Percentiles rank a stretch among this genome's conserved stretches.
phyloP scores from a whole-genome alignment of 1,140 invertebrate species.

The Drosophila ironensis region DNA sequence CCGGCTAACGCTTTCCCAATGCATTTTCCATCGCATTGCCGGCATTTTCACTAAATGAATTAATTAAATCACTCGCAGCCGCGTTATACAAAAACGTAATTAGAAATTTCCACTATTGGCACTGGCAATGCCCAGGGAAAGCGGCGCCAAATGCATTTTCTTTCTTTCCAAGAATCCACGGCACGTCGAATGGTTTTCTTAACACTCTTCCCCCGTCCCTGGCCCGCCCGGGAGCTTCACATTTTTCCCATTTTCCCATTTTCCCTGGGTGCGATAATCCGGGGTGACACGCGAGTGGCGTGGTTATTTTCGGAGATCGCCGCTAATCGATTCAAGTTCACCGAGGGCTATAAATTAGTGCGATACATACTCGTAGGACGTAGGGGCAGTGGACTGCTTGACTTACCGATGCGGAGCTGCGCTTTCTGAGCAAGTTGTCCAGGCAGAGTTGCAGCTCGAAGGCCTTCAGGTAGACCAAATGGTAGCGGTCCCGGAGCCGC shows the following conservation, averaged over 20 bases:
- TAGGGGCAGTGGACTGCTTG: no score
- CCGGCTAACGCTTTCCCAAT: conserved; percentile 44
- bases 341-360: conserved; percentile 12
- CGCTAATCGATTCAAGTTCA: conserved; percentile 31
- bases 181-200: conserved; percentile 21
- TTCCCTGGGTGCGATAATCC: conserved; percentile 10
- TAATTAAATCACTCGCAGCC: conserved; percentile 67
- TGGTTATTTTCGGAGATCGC: conserved; percentile 12
- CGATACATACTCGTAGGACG: no score
- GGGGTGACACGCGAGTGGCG: conserved; percentile 12
- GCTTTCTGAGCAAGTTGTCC: conserved; percentile 84
- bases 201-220: conserved; percentile 1
- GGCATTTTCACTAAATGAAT: conserved; percentile 76
- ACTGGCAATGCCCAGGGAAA: conserved; percentile 40
- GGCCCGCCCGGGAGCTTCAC: conserved; percentile 10
- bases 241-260: background rate
- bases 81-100: conserved; percentile 66
- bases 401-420: conserved; percentile 76
- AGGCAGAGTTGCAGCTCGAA: conserved; percentile 94
- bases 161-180: conserved; percentile 67
- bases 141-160: conserved; percentile 56
- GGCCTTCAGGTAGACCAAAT: conserved; percentile 91
- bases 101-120: conserved; percentile 72
- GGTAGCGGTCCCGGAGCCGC: conserved; percentile 92
- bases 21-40: conserved; percentile 54